Base-by-base conservation (phyloP, 2,113 vertebrate species). In the Syngnathus floridae region DNA sequence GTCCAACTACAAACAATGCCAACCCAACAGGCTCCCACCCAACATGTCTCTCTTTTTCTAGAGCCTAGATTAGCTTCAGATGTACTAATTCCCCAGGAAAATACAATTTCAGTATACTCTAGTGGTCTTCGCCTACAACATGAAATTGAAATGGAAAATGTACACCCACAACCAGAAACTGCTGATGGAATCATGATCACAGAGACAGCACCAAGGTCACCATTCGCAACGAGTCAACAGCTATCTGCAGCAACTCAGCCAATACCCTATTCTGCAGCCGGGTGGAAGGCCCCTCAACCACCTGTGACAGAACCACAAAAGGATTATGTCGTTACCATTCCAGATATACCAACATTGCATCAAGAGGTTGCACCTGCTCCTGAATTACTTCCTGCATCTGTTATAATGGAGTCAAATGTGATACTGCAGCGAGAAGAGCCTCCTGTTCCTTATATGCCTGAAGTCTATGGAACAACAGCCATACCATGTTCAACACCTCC, bases 401-500 rank as follows among this genome's bases (percentile, higher is more conserved):
- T 66, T 55, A n/a, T 70, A 1, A 73, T 64, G 16, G 70, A 79
- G 65, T 41, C 57, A 31, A 68, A 75, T 67, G 69, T 80, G 21
- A 16, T 38, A 60, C 36, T 60, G 35, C 60, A 77, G 43, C 60
- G 67, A 70, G 64, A 79, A n/a, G 59, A 63, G 56, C 43, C 58
- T 40, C 0, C 51, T 59, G 14, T 52, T 57, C 46, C 46, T 37
- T 74, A 71, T n/a, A 52, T 52, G 66, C 65, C 69, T 62, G 71
- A 73, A 2, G 62, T 66, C 4, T 63, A 75, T 72, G 52, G 12
- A 62, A 57, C 46, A 69, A 51, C 82, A n/a, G n/a, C 52, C 14
- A 71, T 84, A 62, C 35, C 77, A 64, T 65, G 75, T 60, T 66
- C 80, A 76, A 55, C 70, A 14, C 66, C 74, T 10, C 71, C 72